Percentiles rank a stretch among this genome's conserved stretches.
These are phyloP conservation scores for Phymastichus coffea DNA, from an alignment of 1,140 invertebrate species.

Conservation along the genomic window DNA sequence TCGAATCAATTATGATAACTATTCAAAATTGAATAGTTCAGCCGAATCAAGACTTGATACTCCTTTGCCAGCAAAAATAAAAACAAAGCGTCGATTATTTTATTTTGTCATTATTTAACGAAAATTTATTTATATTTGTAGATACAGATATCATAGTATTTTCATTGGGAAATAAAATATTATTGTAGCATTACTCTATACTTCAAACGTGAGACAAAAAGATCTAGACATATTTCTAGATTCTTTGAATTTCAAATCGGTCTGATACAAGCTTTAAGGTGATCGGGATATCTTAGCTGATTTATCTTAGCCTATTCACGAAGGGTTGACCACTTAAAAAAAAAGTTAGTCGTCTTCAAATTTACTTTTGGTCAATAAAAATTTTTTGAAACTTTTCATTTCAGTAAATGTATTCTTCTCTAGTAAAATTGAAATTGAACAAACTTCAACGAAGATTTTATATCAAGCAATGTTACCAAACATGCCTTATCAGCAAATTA, in stretches of 20 bases:
- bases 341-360: too few relatives aligned
- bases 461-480: conserved; percentile 91
- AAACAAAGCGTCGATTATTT: conserved; percentile 35
- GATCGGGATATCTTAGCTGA: conserved; percentile 87
- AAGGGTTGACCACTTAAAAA: conserved; percentile 88
- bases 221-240: conserved; percentile 92
- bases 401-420: conserved; percentile 79
- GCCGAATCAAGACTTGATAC: conserved; percentile 51
- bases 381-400: conserved; percentile 27
- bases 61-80: conserved; percentile 49
- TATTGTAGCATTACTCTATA: conserved; percentile 79
- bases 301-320: conserved; percentile 91
- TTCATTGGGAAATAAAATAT: conserved; percentile 6
- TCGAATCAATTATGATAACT: conserved; percentile 43
- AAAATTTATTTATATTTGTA: neutral
- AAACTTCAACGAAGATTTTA: conserved; percentile 82
- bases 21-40: conserved; percentile 43
- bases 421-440: conserved; percentile 69
- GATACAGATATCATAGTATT: neutral
- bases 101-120: neutral
- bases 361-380: too few relatives aligned
- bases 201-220: conserved; percentile 92
- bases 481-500: conserved; percentile 96
- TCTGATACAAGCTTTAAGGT: conserved; percentile 85
- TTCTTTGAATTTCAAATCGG: conserved; percentile 89